Evolutionary conservation across 2,888 invertebrate genomes (phyloP).

Genomic region (Habroteleia sp.): DNA sequence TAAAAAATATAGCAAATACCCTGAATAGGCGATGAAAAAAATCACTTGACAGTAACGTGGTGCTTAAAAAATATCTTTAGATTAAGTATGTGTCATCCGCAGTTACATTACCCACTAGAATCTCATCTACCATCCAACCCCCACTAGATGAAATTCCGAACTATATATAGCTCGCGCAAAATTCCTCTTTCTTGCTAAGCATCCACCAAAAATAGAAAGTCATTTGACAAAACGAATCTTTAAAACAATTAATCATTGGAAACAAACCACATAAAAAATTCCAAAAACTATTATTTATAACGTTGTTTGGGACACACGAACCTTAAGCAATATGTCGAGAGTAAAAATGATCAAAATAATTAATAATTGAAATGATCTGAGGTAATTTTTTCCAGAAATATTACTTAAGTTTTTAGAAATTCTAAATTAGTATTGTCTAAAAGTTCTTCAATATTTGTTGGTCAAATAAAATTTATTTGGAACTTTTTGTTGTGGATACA

Average conservation of each 20-base stretch:
- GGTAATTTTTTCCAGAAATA: too few species aligned
- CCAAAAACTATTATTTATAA: background rate
- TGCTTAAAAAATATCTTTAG: conserved; percentile 25
- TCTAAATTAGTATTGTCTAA: too few species aligned
- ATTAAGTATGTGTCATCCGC: conserved; percentile 36
- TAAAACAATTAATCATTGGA: conserved; percentile 7
- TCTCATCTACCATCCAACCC: conserved; percentile 30
- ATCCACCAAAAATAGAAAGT: conserved; percentile 20
- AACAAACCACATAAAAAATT: background rate
- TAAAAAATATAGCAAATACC: background rate
- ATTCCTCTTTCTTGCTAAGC: conserved; percentile 13
- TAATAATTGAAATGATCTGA: too few species aligned
- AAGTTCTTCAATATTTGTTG: too few species aligned
- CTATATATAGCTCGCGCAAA: conserved; percentile 46
- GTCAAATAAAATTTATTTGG: too few species aligned
- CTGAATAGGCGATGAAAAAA: conserved; percentile 1
- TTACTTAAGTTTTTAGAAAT: too few species aligned
- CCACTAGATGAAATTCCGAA: conserved; percentile 23
- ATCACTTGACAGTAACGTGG: conserved; percentile 13
- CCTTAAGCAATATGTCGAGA: too few species aligned
- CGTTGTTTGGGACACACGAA: too few species aligned
- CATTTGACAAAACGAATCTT: conserved; percentile 3
- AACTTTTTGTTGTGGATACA: too few species aligned
- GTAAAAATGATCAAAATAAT: too few species aligned
- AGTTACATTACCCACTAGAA: conserved; percentile 46